Conservation (phyloP, 2,797 vertebrate genomes). For the Cuculus canorus region DNA sequence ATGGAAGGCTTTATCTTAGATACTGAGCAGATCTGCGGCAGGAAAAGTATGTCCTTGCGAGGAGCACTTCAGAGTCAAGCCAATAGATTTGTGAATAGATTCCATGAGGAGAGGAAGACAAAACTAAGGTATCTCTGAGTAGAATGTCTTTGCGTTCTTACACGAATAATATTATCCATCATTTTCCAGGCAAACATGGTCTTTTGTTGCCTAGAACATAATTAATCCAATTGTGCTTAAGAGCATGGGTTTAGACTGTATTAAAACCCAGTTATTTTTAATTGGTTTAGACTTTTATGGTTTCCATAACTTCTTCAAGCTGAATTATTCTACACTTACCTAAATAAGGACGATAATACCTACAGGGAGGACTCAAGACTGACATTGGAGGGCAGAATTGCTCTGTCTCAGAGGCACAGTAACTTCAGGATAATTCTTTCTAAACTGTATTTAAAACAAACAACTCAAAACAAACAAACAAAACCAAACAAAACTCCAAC, state of each 20-base stretch:
- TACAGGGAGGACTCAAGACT: not conserved
- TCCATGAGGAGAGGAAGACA: constrained; percentile 96
- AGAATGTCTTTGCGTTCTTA: not conserved
- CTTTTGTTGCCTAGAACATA: not conserved
- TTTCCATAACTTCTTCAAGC: not conserved
- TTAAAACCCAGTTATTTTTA: not conserved
- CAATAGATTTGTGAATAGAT: constrained; percentile 94
- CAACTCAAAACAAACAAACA: not conserved
- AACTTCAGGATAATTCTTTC: not conserved
- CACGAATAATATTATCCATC: not conserved
- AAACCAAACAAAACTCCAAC: not conserved
- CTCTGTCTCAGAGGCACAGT: not conserved
- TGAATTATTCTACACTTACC: not conserved
- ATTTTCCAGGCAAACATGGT: fast-evolving
- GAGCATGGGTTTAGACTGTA: not conserved
- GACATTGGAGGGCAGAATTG: not conserved
- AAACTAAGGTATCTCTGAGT: constrained; percentile 86
- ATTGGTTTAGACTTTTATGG: not conserved
- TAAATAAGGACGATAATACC: not conserved
- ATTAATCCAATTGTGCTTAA: not conserved
- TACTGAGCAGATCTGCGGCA: constrained; percentile 89
- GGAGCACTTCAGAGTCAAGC: constrained; percentile 97
- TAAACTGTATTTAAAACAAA: not conserved
- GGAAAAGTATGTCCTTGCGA: constrained; percentile 89
- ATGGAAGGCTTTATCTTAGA: constrained; percentile 90